Base-by-base conservation (phyloP, 2,113 vertebrate species). In the Condylura cristata region DNA sequence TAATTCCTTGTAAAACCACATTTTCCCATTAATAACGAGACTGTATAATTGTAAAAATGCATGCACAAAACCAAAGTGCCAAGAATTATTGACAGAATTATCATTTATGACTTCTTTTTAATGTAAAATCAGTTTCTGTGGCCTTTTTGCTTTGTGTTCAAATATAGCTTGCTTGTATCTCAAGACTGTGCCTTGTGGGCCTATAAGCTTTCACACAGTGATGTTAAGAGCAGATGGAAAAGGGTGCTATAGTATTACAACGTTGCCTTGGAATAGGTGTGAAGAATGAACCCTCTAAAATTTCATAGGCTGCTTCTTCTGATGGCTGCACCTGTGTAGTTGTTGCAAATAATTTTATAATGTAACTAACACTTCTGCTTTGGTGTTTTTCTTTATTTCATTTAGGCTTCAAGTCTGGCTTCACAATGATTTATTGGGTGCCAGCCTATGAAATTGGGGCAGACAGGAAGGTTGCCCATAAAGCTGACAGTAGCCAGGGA, bases 61-160 rank as follows among this genome's bases (percentile, higher is more conserved):
- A 90, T 94, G 86, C 65, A 95, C 48, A 93, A 79, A 89, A 78
- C 82, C 63, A 84, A 28, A 93, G 76, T 80, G 95, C 58, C 56
- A 91, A 89, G 89, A 97, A 95, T 93, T 89, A 86, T 84, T 46
- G 78, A 78, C 68, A 89, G 71, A 94, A 37, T 96, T 95, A 96
- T 85, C 81, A 96, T 71, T 81, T 94, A 82, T 90, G 91, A 88
- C 70, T 96, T 94, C 72, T 93, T 90, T 96, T 72, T 94, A 95
- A 94, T 90, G 71, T 84, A 91, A 96, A 97, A 94, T 82, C 41
- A 95, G 53, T 95, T 96, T 70, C 71, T 81, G 51, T 79, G 51
- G 8, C 48, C 78, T 87, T 93, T 94, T 92, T 83, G 68, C 84
- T 93, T 87, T 68, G 61, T 84, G 56, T 65, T 56, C 63, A 82